These are phyloP conservation scores for Cirrhinus mrigala DNA, from an alignment of 2,797 vertebrate genomes.

Conservation along the genomic window DNA sequence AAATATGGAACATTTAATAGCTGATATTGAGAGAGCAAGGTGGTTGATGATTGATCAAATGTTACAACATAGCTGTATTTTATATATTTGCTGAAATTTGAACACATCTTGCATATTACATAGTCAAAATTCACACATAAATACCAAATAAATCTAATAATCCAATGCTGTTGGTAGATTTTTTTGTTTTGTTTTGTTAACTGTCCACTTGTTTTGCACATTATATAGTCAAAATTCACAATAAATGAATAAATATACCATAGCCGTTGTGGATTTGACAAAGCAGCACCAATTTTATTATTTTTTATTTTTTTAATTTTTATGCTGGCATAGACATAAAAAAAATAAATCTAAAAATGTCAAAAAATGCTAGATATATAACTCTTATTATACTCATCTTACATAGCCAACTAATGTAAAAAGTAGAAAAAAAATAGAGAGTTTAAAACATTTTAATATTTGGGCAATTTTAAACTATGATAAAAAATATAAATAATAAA, in stretches of 20 bases:
- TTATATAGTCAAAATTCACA: not conserved
- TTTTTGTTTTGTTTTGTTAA: not conserved
- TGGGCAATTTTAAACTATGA: not conserved
- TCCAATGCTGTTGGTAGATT: not conserved
- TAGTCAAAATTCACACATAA: not conserved
- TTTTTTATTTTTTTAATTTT: not conserved
- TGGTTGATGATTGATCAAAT: not conserved
- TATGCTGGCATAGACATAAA: not conserved
- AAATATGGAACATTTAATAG: not conserved
- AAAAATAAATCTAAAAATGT: not conserved
- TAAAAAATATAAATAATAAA: not conserved
- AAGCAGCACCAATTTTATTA: not conserved
- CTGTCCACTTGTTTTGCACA: not conserved
- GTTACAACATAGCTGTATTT: not conserved
- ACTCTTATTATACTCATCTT: not conserved
- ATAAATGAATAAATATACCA: not conserved
- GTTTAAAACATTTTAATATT: not conserved
- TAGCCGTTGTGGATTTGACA: not conserved
- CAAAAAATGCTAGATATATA: no score
- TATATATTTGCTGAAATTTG: not conserved
- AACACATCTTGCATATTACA: not conserved
- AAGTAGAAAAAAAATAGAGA: not conserved
- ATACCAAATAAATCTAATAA: not conserved
- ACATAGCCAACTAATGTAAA: not conserved
- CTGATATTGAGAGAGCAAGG: not conserved